Base-by-base conservation (phyloP, 2,113 vertebrate species). In the Notiomystis cincta region DNA sequence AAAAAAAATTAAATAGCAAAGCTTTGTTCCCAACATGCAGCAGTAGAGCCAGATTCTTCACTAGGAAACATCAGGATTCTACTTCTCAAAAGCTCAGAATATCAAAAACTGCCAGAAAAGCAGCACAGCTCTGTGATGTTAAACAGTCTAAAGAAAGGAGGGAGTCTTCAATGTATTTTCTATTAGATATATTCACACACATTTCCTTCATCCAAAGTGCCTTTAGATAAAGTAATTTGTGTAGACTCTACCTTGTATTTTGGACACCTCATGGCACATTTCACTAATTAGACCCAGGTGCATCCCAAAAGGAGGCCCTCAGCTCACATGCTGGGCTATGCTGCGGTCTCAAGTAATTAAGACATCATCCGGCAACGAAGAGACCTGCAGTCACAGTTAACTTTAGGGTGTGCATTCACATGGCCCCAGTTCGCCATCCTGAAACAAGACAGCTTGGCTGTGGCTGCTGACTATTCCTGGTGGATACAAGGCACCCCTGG, bases 301-400 rank as follows among this genome's bases (percentile, higher is more conserved):
- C 12, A 11, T 4, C 38, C 15, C 24, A 8, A 28, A 82, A 67
- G 47, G 27, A 64, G 78, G 8, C 15, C 53, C 53, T 51, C 0
- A 0, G 40, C 38, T 85, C 45, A 37, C 57, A 57, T 1, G 0
- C 44, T 40, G 19, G 50, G n/a, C 51, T 47, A 2, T 0, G 5
- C 71, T 65, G 48, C 47, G 31, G 56, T 50, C 4, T 11, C 51
- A 22, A 42, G 24, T 0, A 0, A 51, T 64, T 9, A 62, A 81
- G 67, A n/a, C 23, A 40, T 35, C 19, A 14, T 1, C 13, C 0
- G 0, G 33, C 58, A 47, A 11, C 0, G 0, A 58, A 47, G 35
- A 80, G 23, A 22, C 27, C 72, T 71, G 72, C 10, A 67, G 67
- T 47, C 51, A 71, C 9, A 23, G 86, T 35, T 89, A 56, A 75